Evolutionary conservation across 2,797 vertebrate species (phyloP).

Genomic region (Poliocrania exsul): DNA sequence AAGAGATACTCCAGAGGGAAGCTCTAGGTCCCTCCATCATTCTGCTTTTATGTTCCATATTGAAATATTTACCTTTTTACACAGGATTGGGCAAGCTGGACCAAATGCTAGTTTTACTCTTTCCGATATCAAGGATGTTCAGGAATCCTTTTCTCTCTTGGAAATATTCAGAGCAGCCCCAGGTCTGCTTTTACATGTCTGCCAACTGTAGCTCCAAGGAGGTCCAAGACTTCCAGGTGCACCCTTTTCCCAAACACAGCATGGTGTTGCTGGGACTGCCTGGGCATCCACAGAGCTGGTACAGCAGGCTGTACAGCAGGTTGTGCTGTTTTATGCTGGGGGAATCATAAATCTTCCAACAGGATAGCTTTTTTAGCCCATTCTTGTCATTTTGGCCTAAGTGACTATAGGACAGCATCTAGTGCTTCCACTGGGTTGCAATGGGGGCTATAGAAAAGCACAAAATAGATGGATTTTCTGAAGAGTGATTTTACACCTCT

Average conservation of each 20-base stretch:
- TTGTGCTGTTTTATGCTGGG: not conserved
- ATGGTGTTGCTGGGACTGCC: not conserved
- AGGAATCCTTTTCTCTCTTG: not conserved
- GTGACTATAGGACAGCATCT: not conserved
- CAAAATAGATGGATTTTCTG: not conserved
- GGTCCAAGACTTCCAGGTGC: not conserved
- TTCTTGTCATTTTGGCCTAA: not conserved
- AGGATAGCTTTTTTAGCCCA: not conserved
- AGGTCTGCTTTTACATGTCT: not conserved
- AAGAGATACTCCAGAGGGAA: not conserved
- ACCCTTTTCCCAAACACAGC: not conserved
- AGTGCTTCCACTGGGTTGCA: rapidly evolving
- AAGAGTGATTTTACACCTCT: not conserved
- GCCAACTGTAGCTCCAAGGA: not conserved
- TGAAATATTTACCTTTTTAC: not conserved
- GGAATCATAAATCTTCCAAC: not conserved
- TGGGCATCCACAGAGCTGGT: not conserved
- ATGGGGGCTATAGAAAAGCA: not conserved
- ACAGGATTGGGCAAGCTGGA: not conserved
- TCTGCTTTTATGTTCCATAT: not conserved
- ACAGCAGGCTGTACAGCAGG: not conserved
- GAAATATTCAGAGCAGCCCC: not conserved
- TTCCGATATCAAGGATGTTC: not conserved
- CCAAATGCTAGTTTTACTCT: not conserved
- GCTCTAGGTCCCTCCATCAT: not conserved